Conservation (phyloP, 53 echinoderm and acorn worm species). For the Holothuria leucospilota region DNA sequence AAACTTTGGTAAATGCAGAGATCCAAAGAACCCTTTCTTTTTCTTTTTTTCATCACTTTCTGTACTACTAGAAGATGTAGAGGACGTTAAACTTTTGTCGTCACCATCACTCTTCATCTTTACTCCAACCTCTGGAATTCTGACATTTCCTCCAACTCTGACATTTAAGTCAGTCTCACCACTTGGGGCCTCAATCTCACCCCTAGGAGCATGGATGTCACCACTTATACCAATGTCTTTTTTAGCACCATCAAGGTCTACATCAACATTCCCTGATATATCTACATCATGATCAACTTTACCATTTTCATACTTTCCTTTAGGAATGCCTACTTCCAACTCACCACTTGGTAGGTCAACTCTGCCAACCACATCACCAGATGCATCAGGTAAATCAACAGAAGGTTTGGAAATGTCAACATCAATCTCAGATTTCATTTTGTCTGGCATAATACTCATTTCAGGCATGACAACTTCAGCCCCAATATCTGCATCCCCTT, state of each 20-base stretch:
- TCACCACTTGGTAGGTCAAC: background rate
- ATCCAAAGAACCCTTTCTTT: conserved; percentile 64
- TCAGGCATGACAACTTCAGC: conserved; percentile 19
- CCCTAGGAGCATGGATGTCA: background rate
- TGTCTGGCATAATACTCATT: conserved; percentile 51
- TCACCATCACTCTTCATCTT: conserved; percentile 2
- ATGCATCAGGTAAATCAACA: background rate
- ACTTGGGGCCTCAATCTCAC: background rate
- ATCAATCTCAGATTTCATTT: conserved; percentile 57
- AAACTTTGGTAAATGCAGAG: conserved; percentile 71
- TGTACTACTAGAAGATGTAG: conserved; percentile 14
- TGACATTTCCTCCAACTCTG: background rate
- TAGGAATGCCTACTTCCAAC: background rate
- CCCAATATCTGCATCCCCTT: conserved; percentile 45
- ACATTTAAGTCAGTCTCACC: background rate
- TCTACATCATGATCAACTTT: background rate
- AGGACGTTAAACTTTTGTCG: background rate
- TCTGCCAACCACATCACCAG: background rate
- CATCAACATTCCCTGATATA: background rate
- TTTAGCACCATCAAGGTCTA: background rate
- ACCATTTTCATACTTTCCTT: background rate
- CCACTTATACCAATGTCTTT: background rate
- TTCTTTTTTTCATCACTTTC: conserved; percentile 62
- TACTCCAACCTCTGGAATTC: background rate
- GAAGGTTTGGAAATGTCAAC: conserved; percentile 36